These are phyloP conservation scores for Pelodiscus sinensis DNA, from an alignment of 2,113 vertebrate species.

Conservation along the genomic window DNA sequence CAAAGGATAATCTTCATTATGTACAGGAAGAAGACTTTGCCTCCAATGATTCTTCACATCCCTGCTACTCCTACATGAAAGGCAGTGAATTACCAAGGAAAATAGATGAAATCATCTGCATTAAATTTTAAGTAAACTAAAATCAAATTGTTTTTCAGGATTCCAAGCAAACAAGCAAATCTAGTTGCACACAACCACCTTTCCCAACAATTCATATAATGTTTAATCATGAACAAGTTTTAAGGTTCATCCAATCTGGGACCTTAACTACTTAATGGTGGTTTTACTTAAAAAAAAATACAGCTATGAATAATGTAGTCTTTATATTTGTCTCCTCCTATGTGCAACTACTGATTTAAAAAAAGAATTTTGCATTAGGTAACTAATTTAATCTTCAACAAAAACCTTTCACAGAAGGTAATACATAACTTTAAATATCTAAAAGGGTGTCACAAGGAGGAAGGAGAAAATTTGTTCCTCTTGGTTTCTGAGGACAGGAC, in stretches of 20 bases:
- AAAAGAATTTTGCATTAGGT: not conserved
- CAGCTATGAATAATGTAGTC: not conserved
- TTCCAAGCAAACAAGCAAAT: not conserved
- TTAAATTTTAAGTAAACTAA: not conserved
- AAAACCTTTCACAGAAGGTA: not conserved
- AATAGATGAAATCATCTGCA: not conserved
- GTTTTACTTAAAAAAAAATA: not conserved
- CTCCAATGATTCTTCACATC: not conserved
- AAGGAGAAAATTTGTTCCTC: too few species aligned
- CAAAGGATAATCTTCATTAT: not conserved
- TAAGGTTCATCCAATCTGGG: not conserved
- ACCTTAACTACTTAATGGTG: not conserved
- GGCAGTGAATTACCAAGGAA: not conserved
- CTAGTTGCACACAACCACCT: not conserved
- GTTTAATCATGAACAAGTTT: not conserved
- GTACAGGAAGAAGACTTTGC: not conserved
- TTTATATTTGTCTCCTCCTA: not conserved
- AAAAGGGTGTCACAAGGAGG: too few species aligned
- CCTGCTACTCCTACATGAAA: not conserved
- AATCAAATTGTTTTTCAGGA: not conserved
- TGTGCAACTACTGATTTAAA: not conserved
- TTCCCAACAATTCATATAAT: not conserved
- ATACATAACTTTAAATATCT: too few species aligned
- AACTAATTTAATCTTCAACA: conserved; percentile 13
- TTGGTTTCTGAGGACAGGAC: too few species aligned